phyloP scores from a whole-genome alignment of 2,113 vertebrate species.

The Oncorhynchus masou region DNA sequence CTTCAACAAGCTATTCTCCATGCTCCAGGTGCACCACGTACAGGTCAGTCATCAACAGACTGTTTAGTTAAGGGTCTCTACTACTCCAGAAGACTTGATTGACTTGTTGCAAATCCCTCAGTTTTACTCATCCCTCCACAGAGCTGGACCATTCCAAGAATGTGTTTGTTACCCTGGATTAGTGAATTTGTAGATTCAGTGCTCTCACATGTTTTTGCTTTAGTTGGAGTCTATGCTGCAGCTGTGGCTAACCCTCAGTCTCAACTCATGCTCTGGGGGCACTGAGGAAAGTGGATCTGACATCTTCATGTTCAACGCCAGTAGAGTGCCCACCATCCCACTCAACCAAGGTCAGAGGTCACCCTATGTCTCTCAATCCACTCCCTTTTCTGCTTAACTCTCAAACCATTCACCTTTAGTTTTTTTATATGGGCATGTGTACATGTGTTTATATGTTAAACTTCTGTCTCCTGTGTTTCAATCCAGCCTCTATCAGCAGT shows the following conservation, averaged over 20 bases:
- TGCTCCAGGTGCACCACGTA: constrained; percentile 97
- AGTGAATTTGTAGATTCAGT: background rate
- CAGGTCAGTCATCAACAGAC: constrained; percentile 78
- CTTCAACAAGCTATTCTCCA: constrained; percentile 99
- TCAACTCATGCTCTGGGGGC: constrained; percentile 87
- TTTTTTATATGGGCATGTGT: constrained; percentile 70
- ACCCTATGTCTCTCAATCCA: background rate
- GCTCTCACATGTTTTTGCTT: constrained; percentile 18
- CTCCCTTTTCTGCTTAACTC: constrained; percentile 54
- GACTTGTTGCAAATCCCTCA: background rate
- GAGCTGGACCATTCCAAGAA: background rate
- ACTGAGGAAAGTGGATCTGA: constrained; percentile 89
- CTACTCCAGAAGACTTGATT: background rate
- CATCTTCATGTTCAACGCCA: constrained; percentile 94
- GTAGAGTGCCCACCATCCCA: constrained; percentile 90
- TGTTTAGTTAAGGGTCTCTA: background rate
- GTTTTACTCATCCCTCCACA: background rate
- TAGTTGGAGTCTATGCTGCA: constrained; percentile 96
- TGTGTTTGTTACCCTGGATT: background rate
- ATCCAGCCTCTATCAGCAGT: constrained; percentile 89
- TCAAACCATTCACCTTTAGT: constrained; percentile 21
- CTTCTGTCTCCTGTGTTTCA: background rate
- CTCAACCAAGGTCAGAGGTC: constrained; percentile 89
- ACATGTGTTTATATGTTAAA: background rate
- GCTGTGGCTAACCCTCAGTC: constrained; percentile 95